A percentile compares a stretch with the other conserved stretches of the same genome.
phyloP scores from a whole-genome alignment of 2,888 invertebrate species.

The Ceramica pisi region DNA sequence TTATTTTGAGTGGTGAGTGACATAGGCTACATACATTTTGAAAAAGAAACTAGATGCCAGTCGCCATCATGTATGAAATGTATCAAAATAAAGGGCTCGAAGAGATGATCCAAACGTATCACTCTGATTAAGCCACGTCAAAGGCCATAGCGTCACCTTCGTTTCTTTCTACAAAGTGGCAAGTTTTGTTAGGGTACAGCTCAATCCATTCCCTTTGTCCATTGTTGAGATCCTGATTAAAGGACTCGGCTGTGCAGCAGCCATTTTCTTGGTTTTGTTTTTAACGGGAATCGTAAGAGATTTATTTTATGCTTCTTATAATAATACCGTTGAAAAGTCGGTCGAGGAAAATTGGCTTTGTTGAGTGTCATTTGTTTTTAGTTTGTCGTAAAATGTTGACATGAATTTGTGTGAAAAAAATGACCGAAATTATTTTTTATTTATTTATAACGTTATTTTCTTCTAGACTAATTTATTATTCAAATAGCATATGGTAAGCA shows the following conservation, averaged over 20 bases:
- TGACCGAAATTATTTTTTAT: too few species aligned
- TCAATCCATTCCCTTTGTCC: slow-evolving; percentile 4
- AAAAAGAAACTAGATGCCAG: too few species aligned
- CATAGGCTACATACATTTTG: too few species aligned
- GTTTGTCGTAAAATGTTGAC: background rate
- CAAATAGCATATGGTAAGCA: slow-evolving; percentile 17
- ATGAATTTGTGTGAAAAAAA: background rate
- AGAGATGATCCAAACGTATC: too few species aligned
- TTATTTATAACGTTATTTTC: too few species aligned
- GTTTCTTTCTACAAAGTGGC: background rate
- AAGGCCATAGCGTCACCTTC: too few species aligned
- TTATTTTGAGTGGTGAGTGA: too few species aligned
- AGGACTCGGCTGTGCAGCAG: slow-evolving; percentile 6
- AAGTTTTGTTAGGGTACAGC: background rate
- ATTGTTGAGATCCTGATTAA: slow-evolving; percentile 36
- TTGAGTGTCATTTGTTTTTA: slow-evolving; percentile 10
- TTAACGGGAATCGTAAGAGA: slow-evolving; percentile 7
- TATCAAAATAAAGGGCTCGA: too few species aligned
- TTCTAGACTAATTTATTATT: slow-evolving; percentile 12
- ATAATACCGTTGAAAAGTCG: slow-evolving; percentile 6
- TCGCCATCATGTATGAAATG: too few species aligned
- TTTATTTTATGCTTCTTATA: slow-evolving; percentile 8
- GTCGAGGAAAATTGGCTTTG: slow-evolving; percentile 4
- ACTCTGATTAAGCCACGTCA: background rate
- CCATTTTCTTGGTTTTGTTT: slow-evolving; percentile 38